phyloP scores from a whole-genome alignment of 1,140 invertebrate species.

The Bombus picipes region DNA sequence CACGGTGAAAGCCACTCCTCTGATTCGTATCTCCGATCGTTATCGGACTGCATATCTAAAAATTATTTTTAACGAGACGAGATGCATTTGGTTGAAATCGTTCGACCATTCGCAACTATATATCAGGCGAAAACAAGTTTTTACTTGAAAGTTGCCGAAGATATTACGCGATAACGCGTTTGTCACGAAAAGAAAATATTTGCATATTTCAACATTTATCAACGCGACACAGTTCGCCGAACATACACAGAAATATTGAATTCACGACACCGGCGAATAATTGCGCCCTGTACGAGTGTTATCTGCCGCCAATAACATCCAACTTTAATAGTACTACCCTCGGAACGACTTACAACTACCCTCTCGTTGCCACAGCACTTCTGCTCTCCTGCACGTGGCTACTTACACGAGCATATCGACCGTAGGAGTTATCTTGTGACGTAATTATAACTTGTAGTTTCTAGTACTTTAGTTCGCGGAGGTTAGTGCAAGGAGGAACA shows the following conservation, averaged over 20 bases:
- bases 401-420: slow-evolving; percentile 50
- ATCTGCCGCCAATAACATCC: slow-evolving; percentile 51
- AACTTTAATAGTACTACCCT: slow-evolving; percentile 27
- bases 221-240: neutral
- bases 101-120: too few species aligned
- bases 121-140: too few species aligned
- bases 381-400: slow-evolving; percentile 9
- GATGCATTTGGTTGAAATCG: too few species aligned
- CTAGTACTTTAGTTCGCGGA: slow-evolving; percentile 55
- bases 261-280: slow-evolving; percentile 2
- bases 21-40: too few species aligned
- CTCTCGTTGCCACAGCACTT: neutral
- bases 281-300: slow-evolving; percentile 26
- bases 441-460: slow-evolving; percentile 65
- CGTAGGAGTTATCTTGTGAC: slow-evolving; percentile 53
- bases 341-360: slow-evolving; percentile 22
- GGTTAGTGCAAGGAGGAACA: slow-evolving; percentile 36
- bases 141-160: neutral
- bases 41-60: too few species aligned
- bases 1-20: too few species aligned
- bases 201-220: neutral
- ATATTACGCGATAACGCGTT: neutral
- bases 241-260: slow-evolving; percentile 17
- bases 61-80: too few species aligned
- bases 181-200: neutral